A percentile compares a stretch with the other conserved stretches of the same genome.
Evolutionary conservation across 2,797 vertebrate genomes (phyloP).

Genomic region (Leuciscus waleckii): DNA sequence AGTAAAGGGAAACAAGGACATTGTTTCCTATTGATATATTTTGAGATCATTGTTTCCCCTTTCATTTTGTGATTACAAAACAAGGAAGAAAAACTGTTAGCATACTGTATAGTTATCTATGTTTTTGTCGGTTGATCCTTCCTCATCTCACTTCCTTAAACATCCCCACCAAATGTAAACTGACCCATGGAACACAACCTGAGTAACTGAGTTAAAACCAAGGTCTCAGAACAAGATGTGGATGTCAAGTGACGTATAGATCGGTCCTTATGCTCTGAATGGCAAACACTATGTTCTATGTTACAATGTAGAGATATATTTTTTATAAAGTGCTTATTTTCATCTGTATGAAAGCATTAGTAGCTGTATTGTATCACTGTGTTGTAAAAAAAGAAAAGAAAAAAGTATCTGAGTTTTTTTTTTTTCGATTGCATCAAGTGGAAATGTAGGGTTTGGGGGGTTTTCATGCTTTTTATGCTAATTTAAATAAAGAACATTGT

Average conservation of each 20-base stretch:
- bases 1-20: background rate
- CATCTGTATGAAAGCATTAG: slow-evolving; percentile 69
- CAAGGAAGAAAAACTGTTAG: background rate
- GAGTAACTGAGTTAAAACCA: slow-evolving; percentile 52
- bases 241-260: slow-evolving; percentile 59
- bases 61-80: background rate
- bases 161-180: slow-evolving; percentile 34
- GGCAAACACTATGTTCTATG: slow-evolving; percentile 65
- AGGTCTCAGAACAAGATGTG: slow-evolving; percentile 46
- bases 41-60: background rate
- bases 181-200: slow-evolving; percentile 28
- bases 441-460: slow-evolving; percentile 60
- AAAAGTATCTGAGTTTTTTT: background rate
- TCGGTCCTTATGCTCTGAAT: slow-evolving; percentile 47
- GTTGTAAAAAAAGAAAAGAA: slow-evolving; percentile 39
- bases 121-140: background rate
- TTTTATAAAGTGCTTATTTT: slow-evolving; percentile 78
- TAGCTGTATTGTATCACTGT: slow-evolving; percentile 56
- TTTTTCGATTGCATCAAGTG: slow-evolving; percentile 65
- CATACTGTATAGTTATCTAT: background rate
- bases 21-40: background rate
- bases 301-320: slow-evolving; percentile 81
- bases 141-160: slow-evolving; percentile 34
- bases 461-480: slow-evolving; percentile 72
- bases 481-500: slow-evolving; percentile 72